Evolutionary conservation across 1,140 invertebrate genomes (phyloP).

Genomic region (Wasmannia auropunctata): DNA sequence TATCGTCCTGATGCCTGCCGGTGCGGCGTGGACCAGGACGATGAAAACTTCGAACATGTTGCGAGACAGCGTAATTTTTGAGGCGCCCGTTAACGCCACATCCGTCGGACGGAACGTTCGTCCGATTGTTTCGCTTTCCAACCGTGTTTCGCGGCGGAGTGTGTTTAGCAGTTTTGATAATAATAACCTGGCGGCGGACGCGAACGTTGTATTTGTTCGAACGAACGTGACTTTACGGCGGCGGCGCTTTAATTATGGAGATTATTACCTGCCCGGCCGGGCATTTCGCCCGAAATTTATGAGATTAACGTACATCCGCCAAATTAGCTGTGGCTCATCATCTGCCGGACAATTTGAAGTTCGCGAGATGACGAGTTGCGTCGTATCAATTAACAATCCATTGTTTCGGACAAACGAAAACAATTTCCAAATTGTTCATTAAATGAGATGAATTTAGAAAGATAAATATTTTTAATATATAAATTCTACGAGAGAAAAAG

Average conservation of each 20-base stretch:
- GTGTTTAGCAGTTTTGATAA: constrained; percentile 34
- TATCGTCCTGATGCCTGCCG: constrained; percentile 14
- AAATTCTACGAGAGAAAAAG: background rate
- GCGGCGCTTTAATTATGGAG: constrained; percentile 28
- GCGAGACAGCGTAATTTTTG: constrained; percentile 21
- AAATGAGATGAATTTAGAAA: background rate
- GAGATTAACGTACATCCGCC: constrained; percentile 34
- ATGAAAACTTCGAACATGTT: constrained; percentile 19
- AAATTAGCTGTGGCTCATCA: constrained; percentile 13
- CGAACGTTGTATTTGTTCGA: constrained; percentile 18
- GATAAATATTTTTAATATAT: background rate
- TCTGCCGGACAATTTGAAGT: background rate
- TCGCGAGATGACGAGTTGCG: background rate
- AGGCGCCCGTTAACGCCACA: no score
- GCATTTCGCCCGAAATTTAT: constrained; percentile 25
- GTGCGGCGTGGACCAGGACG: background rate
- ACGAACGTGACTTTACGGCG: constrained; percentile 20
- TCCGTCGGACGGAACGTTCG: no score
- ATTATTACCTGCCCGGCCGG: constrained; percentile 26
- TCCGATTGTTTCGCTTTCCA: background rate
- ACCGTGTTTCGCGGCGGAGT: background rate
- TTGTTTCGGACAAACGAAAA: background rate
- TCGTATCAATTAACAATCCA: background rate
- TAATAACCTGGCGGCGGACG: background rate
- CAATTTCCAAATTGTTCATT: background rate